Base-by-base conservation (phyloP, 2,113 vertebrate genomes). In the human region DNA sequence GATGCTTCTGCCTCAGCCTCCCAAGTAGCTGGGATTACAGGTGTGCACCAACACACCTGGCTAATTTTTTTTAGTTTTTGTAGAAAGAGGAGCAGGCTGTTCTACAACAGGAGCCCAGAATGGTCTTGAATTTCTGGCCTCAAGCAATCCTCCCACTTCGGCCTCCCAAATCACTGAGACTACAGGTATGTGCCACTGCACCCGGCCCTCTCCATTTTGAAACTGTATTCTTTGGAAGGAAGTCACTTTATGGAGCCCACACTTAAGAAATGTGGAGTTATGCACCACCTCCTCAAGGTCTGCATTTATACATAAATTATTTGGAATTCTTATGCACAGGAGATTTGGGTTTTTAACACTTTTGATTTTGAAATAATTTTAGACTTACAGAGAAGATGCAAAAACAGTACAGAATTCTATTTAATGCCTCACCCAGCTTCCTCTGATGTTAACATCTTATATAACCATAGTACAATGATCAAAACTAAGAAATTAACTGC, bases 401-500 rank as follows among this genome's bases (percentile, higher is more conserved):
- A 79, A 82, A 88, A 32, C 80, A 70, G 45, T 66, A 92, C 55
- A 84, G 50, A 92, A 25, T 66, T 93, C 64, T 93, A 80, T 75
- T 84, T 66, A 90, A 93, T 79, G 8, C 20, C 32, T 72, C 43
- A 27, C n/a, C 35, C 59, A 80, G 57, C n/a, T 78, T 81, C 72
- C 45, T 70, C 80, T 83, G 48, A n/a, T n/a, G 27, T 79, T 43
- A 72, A 68, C 70, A 93, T 78, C 59, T 80, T 86, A 78, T 17
- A 61, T 72, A 96, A 38, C 32, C n/a, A 18, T 68, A 89, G n/a
- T 35, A 66, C 6, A 68, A 52, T 84, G n/a, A 72, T 55, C 40
- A 89, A 94, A 94, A 92, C 40, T 38, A 97, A 83, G 78, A 95
- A 84, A 61, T 61, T 91, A 84, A 95, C 40, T 95, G 92, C 88